Conservation (phyloP, 1,140 invertebrate genomes). For the Diorhabda carinulata region DNA sequence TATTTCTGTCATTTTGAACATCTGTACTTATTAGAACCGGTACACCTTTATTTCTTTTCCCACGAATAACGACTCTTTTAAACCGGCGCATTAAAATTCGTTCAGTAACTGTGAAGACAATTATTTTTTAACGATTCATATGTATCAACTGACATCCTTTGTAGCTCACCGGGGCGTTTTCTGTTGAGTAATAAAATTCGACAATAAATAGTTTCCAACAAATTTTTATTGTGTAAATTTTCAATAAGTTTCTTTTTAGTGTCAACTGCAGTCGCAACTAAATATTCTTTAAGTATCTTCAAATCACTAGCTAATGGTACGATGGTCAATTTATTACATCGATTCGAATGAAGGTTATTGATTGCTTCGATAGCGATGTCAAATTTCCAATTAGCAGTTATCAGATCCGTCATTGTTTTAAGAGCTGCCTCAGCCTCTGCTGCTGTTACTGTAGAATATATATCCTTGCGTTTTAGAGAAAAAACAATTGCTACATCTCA, state of each 20-base stretch:
- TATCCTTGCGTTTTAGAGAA: constrained; percentile 19
- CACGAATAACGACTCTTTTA: constrained; percentile 22
- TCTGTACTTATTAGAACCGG: constrained; percentile 20
- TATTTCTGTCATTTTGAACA: constrained; percentile 19
- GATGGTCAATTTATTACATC: constrained; percentile 35
- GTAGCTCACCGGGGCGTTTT: constrained; percentile 32
- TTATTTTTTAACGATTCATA: neutral
- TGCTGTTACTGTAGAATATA: constrained; percentile 12
- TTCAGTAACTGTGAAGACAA: constrained; percentile 19
- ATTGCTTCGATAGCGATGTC: constrained; percentile 39
- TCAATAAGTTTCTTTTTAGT: too few species aligned
- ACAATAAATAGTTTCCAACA: constrained; percentile 37
- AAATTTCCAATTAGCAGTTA: constrained; percentile 41
- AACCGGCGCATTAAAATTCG: constrained; percentile 22
- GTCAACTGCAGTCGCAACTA: neutral
- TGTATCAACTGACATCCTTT: constrained; percentile 15
- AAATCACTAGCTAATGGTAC: constrained; percentile 34
- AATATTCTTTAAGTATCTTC: constrained; percentile 30
- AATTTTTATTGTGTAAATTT: constrained; percentile 24
- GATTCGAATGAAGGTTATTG: constrained; percentile 31
- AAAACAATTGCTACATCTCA: constrained; percentile 27
- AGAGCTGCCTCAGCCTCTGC: constrained; percentile 36
- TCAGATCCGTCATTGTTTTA: constrained; percentile 37
- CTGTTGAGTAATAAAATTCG: constrained; percentile 33
- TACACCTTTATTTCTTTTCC: constrained; percentile 24